These are phyloP conservation scores for Urosaurus nigricauda DNA, from an alignment of 2,797 vertebrate species.

Conservation along the genomic window DNA sequence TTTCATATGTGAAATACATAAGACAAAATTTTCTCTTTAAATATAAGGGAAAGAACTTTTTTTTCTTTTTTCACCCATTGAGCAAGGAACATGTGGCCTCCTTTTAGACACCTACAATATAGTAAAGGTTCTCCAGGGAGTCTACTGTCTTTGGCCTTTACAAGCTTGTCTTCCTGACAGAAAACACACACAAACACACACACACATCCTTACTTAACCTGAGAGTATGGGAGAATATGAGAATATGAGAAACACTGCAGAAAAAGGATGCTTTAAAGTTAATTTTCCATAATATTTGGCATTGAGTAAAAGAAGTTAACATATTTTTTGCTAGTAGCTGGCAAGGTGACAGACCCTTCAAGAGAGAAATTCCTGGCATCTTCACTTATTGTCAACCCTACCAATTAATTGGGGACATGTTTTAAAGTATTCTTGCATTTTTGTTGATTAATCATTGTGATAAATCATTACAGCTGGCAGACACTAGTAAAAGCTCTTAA, in stretches of 20 bases:
- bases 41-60: not conserved
- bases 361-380: not conserved
- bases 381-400: not conserved
- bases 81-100: not conserved
- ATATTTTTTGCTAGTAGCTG: not conserved
- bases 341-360: not conserved
- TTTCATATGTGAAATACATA: slow-evolving; percentile 12
- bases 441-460: slow-evolving; percentile 10
- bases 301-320: not conserved
- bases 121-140: not conserved
- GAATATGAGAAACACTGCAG: not conserved
- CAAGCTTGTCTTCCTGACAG: slow-evolving; percentile 8
- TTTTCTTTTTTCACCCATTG: not conserved
- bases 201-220: slow-evolving; percentile 1
- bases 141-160: not conserved
- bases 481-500: not conserved
- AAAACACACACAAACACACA: slow-evolving; percentile 14
- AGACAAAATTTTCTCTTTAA: not conserved
- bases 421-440: slow-evolving; percentile 9
- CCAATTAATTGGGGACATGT: not conserved
- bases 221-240: not conserved
- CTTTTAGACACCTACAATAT: not conserved
- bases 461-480: not conserved
- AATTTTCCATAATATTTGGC: not conserved
- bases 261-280: not conserved